Conservation (phyloP, 2,888 invertebrate species). For the Salticus scenicus region DNA sequence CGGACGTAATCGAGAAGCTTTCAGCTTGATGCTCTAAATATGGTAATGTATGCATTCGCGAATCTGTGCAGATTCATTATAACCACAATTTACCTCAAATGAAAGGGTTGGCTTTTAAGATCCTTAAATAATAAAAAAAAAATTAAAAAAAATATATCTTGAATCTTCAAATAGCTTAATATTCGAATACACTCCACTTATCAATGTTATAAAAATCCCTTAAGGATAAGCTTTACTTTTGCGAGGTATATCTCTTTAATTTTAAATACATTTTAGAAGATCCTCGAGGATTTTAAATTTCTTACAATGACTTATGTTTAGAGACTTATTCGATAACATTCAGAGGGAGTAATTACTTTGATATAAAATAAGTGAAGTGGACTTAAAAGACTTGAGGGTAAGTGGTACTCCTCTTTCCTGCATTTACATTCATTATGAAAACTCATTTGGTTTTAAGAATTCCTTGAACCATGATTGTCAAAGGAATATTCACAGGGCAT, state of each 20-base stretch:
- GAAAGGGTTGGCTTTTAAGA: no score
- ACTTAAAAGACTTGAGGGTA: neutral
- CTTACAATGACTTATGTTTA: neutral
- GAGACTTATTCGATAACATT: neutral
- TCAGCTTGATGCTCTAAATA: no score
- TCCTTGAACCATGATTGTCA: neutral
- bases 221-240: neutral
- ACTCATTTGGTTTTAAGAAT: neutral
- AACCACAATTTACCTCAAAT: no score
- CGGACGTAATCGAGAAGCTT: no score
- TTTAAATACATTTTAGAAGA: neutral
- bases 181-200: no score
- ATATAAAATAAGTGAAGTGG: neutral
- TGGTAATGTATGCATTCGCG: no score
- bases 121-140: no score
- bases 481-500: neutral
- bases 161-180: no score
- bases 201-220: neutral
- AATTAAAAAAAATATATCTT: no score
- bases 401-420: neutral
- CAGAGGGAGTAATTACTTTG: neutral
- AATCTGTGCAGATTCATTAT: no score
- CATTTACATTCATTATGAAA: neutral
- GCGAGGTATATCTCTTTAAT: neutral
- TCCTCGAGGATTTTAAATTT: neutral